A percentile compares a stretch with the other conserved stretches of the same genome.
phyloP scores from a whole-genome alignment of 1,140 invertebrate species.

The Macrostomum lignano region DNA sequence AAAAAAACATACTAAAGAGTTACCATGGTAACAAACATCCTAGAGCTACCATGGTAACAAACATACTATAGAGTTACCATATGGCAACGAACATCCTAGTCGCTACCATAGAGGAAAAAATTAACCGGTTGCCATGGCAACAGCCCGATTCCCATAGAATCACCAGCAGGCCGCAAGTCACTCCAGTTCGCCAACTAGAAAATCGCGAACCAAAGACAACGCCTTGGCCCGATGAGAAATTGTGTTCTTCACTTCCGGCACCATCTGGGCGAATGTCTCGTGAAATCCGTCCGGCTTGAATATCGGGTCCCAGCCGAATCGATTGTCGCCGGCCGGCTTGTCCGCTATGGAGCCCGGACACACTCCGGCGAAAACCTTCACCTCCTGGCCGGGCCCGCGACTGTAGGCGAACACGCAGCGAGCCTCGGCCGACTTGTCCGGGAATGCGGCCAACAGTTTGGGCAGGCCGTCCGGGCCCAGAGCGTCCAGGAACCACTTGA shows the following conservation, averaged over 20 bases:
- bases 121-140: too few relatives aligned
- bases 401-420: conserved; percentile 49
- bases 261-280: conserved; percentile 71
- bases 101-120: too few relatives aligned
- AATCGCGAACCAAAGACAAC: too few relatives aligned
- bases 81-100: too few relatives aligned
- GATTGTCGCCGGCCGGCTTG: conserved; percentile 46
- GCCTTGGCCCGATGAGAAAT: conserved; percentile 85
- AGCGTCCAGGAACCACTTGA: conserved; percentile 99
- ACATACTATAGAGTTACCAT: too few relatives aligned
- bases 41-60: too few relatives aligned
- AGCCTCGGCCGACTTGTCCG: conserved; percentile 67
- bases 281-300: conserved; percentile 58
- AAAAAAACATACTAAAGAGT: too few relatives aligned
- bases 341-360: conserved; percentile 55
- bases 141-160: too few relatives aligned
- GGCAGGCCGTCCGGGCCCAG: too few relatives aligned
- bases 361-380: conserved; percentile 39
- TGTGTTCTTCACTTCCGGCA: conserved; percentile 51
- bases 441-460: conserved; percentile 38
- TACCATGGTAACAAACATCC: too few relatives aligned
- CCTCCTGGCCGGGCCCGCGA: conserved; percentile 16
- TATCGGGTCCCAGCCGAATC: conserved; percentile 89
- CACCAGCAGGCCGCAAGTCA: too few relatives aligned
- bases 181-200: too few relatives aligned